Conservation (phyloP, 2,113 vertebrate species). For the Oreocharis arfaki region DNA sequence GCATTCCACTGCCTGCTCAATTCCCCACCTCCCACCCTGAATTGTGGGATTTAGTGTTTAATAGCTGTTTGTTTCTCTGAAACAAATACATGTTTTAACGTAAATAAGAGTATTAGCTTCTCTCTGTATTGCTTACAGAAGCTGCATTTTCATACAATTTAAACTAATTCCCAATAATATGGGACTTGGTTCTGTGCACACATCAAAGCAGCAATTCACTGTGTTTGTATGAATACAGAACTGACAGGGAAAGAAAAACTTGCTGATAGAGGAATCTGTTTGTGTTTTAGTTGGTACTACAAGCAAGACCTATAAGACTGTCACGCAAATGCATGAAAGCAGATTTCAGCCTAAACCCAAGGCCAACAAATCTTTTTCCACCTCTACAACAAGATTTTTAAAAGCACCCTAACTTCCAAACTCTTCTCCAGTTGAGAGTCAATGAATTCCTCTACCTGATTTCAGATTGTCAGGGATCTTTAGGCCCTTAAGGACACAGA, state of each 20-base stretch:
- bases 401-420: not conserved
- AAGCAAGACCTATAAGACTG: not conserved
- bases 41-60: constrained; percentile 4
- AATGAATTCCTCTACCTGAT: not conserved
- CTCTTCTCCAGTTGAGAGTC: not conserved
- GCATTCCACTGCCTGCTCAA: constrained; percentile 48
- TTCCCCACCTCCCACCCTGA: not conserved
- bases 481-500: not conserved
- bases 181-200: constrained; percentile 12
- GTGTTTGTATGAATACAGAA: constrained; percentile 37
- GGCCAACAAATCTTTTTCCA: not conserved
- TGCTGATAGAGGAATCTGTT: not conserved
- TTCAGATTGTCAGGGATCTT: not conserved
- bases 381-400: not conserved
- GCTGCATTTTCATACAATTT: constrained; percentile 60
- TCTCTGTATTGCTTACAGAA: constrained; percentile 60
- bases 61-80: constrained; percentile 32
- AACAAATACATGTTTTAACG: constrained; percentile 66
- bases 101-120: constrained; percentile 61
- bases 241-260: not conserved
- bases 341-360: not conserved
- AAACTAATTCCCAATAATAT: constrained; percentile 61
- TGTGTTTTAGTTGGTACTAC: not conserved
- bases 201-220: constrained; percentile 43
- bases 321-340: not conserved